phyloP scores from a whole-genome alignment of 2,113 vertebrate genomes.

The Callospermophilus lateralis region DNA sequence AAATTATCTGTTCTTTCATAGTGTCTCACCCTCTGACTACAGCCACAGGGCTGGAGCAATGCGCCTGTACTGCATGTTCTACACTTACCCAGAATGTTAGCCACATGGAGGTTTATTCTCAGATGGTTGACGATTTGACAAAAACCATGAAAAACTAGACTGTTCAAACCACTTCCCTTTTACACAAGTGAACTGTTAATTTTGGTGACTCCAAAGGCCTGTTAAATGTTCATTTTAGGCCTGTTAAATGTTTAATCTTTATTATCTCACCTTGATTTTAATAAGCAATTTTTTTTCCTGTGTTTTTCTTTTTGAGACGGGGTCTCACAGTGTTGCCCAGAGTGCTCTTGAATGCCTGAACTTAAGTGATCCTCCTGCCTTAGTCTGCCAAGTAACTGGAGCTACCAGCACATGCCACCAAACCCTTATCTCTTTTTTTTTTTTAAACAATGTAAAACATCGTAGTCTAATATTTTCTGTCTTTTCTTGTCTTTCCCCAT shows the following conservation, averaged over 20 bases:
- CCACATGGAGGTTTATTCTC: neutral
- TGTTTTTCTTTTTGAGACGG: neutral
- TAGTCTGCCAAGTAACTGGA: neutral
- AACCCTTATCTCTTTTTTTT: neutral
- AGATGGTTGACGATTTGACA: constrained; percentile 21
- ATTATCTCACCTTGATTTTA: constrained; percentile 19
- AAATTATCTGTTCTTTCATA: neutral
- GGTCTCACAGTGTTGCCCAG: neutral
- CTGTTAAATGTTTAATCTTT: neutral
- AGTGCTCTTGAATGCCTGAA: neutral
- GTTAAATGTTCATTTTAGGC: neutral
- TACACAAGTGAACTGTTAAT: neutral
- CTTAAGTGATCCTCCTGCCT: neutral
- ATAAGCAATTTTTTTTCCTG: neutral
- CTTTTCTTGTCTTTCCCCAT: neutral
- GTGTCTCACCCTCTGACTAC: neutral
- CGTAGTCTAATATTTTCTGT: neutral
- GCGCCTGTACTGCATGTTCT: neutral
- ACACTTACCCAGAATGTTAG: neutral
- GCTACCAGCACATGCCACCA: neutral
- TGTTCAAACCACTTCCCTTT: constrained; percentile 35
- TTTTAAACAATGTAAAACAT: neutral
- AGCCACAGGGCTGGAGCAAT: neutral
- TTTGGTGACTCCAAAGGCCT: neutral
- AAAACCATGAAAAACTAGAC: constrained; percentile 37